Base-by-base conservation (phyloP, 2,113 vertebrate genomes). In the Gallinago jamesoni region DNA sequence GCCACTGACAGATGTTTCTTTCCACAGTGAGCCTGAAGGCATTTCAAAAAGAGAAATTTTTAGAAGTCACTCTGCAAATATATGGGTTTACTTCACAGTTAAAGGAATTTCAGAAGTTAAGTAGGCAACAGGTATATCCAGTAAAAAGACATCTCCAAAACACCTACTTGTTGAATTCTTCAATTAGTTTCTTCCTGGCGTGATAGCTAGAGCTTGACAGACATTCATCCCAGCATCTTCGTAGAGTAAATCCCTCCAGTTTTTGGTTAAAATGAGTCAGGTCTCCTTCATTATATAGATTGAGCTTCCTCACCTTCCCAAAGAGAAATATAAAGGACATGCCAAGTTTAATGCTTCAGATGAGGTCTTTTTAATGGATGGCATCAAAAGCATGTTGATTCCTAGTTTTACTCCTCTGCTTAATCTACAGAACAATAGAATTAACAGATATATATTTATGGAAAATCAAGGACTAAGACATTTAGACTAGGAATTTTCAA, bases 161-260 rank as follows among this genome's bases (percentile, higher is more conserved):
- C 4, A 50, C 96, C 72, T 88, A 99, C 99, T 92, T 98, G 98
- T 99, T 99, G 95, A 99, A 99, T n/a, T 98, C 98, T 59, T 99
- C 98, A 8, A 99, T 84, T 10, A 97, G 92, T 4, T 69, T 97
- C 87, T 93, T 98, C 64, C 98, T 98, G 30, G 96, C 69, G 0
- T 98, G 84, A 87, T 98, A 99, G 35, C 94, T 86, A 6, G 98
- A 98, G 33, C 97, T 98, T 27, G 70, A 80, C 70, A 99, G 90
- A 76, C 99, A 99, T 64, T 99, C 98, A 8, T 99, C 98, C 99
- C 99, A 99, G 96, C 99, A 99, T 70, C 98, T 98, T 62, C 57
- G 86, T 59, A 99, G 74, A 24, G 98, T 99, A 90, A 99, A 97
- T 4, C 97, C 97, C 28, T 99, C 98, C 89, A 99, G 97, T 79